These are phyloP conservation scores for Ailurus styani DNA, from an alignment of 2,113 vertebrate species.

Conservation along the genomic window DNA sequence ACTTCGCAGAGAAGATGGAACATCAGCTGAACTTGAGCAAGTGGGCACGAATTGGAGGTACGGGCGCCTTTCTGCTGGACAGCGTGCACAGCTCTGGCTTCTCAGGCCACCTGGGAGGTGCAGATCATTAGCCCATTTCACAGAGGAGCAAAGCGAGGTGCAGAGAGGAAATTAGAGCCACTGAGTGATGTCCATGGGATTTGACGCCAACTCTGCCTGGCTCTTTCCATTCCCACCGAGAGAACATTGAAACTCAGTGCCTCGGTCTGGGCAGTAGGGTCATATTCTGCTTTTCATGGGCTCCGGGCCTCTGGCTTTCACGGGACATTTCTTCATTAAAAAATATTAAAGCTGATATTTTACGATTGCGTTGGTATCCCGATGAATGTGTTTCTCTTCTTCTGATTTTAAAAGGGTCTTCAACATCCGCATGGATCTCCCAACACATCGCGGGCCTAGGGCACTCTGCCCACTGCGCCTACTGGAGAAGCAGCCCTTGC, in stretches of 20 bases:
- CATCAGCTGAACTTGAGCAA: rapidly evolving
- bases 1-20: neutral
- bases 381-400: neutral
- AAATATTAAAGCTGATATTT: neutral
- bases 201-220: neutral
- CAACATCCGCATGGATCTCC: rapidly evolving
- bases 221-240: neutral
- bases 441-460: rapidly evolving
- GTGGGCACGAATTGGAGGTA: neutral
- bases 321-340: neutral
- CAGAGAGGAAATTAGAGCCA: neutral
- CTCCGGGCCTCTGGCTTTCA: neutral
- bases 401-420: neutral
- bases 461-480: rapidly evolving
- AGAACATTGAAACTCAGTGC: neutral
- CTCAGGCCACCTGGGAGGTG: neutral
- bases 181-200: too few relatives aligned
- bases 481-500: too few relatives aligned
- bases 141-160: neutral
- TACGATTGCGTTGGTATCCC: neutral
- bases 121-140: neutral
- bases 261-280: neutral
- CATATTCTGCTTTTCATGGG: neutral
- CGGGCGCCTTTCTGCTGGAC: neutral
- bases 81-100: neutral